Percentiles rank a stretch among this genome's conserved stretches.
Evolutionary conservation across 2,113 vertebrate genomes (phyloP).

Genomic region (Pelvicachromis taeniatus): DNA sequence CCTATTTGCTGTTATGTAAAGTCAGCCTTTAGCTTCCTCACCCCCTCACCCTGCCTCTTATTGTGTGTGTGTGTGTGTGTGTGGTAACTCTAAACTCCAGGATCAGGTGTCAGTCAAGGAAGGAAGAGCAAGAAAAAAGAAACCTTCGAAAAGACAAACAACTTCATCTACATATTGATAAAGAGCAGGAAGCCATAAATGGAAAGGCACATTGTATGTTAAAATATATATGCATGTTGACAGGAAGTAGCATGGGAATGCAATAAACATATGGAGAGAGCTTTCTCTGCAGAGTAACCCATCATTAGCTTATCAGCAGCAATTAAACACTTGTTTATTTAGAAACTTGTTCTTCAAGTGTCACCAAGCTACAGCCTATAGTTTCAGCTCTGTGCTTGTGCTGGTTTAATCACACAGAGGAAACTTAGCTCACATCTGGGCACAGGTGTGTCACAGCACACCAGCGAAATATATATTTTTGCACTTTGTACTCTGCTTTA

Average conservation of each 20-base stretch:
- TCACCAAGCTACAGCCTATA: background rate
- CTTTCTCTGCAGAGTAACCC: background rate
- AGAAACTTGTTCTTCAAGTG: background rate
- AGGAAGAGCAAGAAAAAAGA: background rate
- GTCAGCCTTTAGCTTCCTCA: background rate
- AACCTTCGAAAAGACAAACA: background rate
- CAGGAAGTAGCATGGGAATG: background rate
- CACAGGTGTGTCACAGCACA: background rate
- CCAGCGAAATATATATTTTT: background rate
- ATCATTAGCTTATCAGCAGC: background rate
- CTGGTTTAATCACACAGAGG: background rate
- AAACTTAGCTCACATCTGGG: background rate
- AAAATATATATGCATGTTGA: background rate
- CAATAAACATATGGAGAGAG: background rate
- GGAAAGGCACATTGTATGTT: background rate
- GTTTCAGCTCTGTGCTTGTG: background rate
- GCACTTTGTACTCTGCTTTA: background rate
- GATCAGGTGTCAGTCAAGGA: constrained; percentile 35
- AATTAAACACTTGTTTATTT: background rate
- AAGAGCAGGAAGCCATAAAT: background rate
- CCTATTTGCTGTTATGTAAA: constrained; percentile 32
- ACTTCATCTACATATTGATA: background rate
- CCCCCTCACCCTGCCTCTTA: background rate
- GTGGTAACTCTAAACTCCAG: constrained; percentile 49
- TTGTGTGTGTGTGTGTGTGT: constrained; percentile 26